Conservation (phyloP, 2,113 vertebrate genomes). For the Neofelis nebulosa region DNA sequence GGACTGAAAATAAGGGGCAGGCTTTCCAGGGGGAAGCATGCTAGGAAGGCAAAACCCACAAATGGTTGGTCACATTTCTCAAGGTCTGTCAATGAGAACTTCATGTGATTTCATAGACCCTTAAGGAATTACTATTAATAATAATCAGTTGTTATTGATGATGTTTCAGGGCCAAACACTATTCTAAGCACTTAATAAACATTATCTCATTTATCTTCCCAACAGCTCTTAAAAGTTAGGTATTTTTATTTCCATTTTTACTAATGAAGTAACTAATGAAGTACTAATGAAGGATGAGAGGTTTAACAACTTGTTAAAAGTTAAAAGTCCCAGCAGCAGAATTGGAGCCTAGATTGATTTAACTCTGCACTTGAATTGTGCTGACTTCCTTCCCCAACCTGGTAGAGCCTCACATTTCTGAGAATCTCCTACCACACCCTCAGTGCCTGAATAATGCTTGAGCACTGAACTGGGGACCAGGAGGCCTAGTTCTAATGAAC, state of each 20-base stretch:
- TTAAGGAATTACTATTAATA: not conserved
- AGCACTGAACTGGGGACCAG: not conserved
- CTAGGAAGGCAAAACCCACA: not conserved
- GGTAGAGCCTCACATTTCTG: not conserved
- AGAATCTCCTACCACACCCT: not conserved
- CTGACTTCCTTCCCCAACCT: not conserved
- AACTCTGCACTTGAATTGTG: not conserved
- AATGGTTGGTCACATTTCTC: not conserved
- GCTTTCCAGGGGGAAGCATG: not conserved
- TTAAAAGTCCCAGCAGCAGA: not conserved
- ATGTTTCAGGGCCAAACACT: not conserved
- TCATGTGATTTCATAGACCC: not conserved
- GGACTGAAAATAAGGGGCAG: not conserved
- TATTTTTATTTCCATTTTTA: conserved; percentile 55
- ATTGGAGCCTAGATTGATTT: not conserved
- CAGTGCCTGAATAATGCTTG: not conserved
- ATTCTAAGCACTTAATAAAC: not conserved
- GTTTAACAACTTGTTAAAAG: not conserved
- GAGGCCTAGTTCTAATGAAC: not conserved
- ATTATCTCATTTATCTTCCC: not conserved
- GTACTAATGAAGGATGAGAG: not conserved
- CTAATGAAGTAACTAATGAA: not conserved
- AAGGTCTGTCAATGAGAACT: not conserved
- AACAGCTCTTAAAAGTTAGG: not conserved
- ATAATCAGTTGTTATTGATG: not conserved